These are phyloP conservation scores for Scophthalmus maximus DNA, from an alignment of 2,113 vertebrate species.

Conservation along the genomic window DNA sequence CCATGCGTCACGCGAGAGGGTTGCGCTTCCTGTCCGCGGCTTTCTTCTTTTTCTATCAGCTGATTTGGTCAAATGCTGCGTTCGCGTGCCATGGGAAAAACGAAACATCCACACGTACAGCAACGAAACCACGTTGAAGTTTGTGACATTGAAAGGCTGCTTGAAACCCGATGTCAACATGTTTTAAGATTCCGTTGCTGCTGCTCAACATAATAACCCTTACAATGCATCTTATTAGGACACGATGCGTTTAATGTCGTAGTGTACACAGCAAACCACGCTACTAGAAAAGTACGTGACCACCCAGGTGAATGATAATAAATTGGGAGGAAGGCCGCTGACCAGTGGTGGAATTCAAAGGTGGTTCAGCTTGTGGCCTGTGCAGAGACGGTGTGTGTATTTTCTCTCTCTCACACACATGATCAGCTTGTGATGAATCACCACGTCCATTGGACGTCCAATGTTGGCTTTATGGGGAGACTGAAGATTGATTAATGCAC, in stretches of 20 bases:
- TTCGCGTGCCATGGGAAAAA: slow-evolving; percentile 12
- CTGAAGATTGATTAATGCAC: slow-evolving; percentile 75
- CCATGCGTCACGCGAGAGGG: slow-evolving; percentile 71
- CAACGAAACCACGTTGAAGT: no score
- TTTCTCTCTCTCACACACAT: slow-evolving; percentile 29
- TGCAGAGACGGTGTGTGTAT: background rate
- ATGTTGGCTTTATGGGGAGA: slow-evolving; percentile 56
- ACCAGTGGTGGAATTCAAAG: background rate
- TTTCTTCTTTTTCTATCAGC: slow-evolving; percentile 28
- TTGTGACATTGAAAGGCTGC: background rate
- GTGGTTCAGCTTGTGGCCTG: background rate
- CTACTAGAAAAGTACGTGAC: background rate
- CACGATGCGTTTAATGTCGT: background rate
- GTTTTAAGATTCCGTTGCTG: no score
- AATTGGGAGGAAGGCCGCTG: no score
- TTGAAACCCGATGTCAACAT: no score
- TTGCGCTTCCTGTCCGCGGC: slow-evolving; percentile 3
- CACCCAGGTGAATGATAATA: no score
- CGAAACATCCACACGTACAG: accelerated
- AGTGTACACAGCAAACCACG: background rate
- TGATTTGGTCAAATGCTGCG: slow-evolving; percentile 37
- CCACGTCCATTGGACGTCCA: slow-evolving; percentile 57
- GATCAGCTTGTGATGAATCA: slow-evolving; percentile 71
- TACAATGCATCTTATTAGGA: no score
- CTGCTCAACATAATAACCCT: no score